Percentiles rank a stretch among this genome's conserved stretches.
These are phyloP conservation scores for Antennarius striatus DNA, from an alignment of 2,113 vertebrate species.

Conservation along the genomic window DNA sequence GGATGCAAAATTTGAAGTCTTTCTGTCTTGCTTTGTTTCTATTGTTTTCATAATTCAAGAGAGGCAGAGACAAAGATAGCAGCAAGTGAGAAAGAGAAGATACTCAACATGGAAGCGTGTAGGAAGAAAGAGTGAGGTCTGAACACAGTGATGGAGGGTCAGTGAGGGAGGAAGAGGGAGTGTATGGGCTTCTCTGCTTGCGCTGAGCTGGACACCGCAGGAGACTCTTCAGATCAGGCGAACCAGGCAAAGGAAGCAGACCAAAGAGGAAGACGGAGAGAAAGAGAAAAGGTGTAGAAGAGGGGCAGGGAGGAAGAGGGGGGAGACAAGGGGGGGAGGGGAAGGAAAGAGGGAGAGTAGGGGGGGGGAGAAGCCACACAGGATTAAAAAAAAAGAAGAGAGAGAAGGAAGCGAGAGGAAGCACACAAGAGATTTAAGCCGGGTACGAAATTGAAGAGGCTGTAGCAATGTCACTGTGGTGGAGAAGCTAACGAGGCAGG, in stretches of 20 bases:
- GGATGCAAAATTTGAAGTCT: conserved; percentile 52
- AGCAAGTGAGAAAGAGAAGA: conserved; percentile 8
- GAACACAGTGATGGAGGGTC: conserved; percentile 28
- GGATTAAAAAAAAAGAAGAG: conserved; percentile 47
- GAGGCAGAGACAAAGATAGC: conserved; percentile 40
- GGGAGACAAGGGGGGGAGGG: conserved; percentile 27
- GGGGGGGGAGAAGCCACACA: conserved; percentile 39
- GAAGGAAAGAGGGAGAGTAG: conserved; percentile 22
- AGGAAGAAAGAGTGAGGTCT: conserved; percentile 12
- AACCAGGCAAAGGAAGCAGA: conserved; percentile 23
- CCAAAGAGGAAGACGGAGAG: conserved; percentile 24
- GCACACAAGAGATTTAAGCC: conserved; percentile 43
- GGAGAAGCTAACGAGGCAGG: conserved; percentile 60
- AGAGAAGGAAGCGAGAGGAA: conserved; percentile 30
- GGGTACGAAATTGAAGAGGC: conserved; percentile 39
- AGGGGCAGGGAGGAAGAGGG: conserved; percentile 15
- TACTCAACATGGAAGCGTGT: conserved; percentile 10
- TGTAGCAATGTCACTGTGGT: conserved; percentile 57
- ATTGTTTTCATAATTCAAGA: conserved; percentile 31
- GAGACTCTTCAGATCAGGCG: conserved; percentile 40
- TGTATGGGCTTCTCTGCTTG: conserved; percentile 31
- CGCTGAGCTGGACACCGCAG: conserved; percentile 41
- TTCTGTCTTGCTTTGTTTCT: conserved; percentile 51
- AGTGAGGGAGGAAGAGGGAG: conserved; percentile 43
- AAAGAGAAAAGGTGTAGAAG: conserved; percentile 45